A percentile compares a stretch with the other conserved stretches of the same genome.
Evolutionary conservation across 2,797 vertebrate species (phyloP).

Genomic region (Anolis apletophallus): DNA sequence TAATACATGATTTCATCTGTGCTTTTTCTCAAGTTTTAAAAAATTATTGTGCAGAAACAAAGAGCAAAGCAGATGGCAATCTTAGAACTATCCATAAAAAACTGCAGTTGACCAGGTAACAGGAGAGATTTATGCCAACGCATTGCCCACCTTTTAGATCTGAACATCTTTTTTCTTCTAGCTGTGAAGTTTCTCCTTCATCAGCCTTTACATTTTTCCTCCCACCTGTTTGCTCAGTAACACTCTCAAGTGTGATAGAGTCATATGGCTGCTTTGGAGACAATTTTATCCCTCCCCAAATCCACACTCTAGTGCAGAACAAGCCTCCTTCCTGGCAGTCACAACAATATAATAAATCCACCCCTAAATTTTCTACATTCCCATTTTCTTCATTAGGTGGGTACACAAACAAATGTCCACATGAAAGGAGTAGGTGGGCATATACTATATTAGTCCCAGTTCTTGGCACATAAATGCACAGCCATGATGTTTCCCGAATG

Average conservation of each 20-base stretch:
- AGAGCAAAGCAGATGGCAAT: not conserved
- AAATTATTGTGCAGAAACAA: not conserved
- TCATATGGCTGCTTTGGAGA: slow-evolving; percentile 65
- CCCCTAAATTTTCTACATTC: slow-evolving; percentile 69
- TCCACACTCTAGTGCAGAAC: slow-evolving; percentile 61
- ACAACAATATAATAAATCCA: slow-evolving; percentile 69
- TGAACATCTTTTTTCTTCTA: slow-evolving; percentile 28
- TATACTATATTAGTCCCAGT: slow-evolving; percentile 71
- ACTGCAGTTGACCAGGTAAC: not conserved
- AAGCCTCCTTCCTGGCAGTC: slow-evolving; percentile 70
- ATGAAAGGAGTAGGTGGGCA: slow-evolving; percentile 72
- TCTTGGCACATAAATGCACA: slow-evolving; percentile 73
- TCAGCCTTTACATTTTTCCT: slow-evolving; percentile 34
- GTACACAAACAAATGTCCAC: slow-evolving; percentile 74
- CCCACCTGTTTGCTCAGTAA: slow-evolving; percentile 33
- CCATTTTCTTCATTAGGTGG: slow-evolving; percentile 74
- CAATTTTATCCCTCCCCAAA: slow-evolving; percentile 61
- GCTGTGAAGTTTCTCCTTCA: slow-evolving; percentile 39
- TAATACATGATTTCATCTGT: too few species aligned
- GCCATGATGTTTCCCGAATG: slow-evolving; percentile 79
- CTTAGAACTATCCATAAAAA: not conserved
- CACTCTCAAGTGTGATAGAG: slow-evolving; percentile 58
- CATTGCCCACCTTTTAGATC: slow-evolving; percentile 29
- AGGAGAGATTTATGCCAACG: not conserved
- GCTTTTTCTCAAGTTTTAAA: not conserved